These are phyloP conservation scores for Tachycineta bicolor DNA, from an alignment of 2,113 vertebrate species.

Conservation along the genomic window DNA sequence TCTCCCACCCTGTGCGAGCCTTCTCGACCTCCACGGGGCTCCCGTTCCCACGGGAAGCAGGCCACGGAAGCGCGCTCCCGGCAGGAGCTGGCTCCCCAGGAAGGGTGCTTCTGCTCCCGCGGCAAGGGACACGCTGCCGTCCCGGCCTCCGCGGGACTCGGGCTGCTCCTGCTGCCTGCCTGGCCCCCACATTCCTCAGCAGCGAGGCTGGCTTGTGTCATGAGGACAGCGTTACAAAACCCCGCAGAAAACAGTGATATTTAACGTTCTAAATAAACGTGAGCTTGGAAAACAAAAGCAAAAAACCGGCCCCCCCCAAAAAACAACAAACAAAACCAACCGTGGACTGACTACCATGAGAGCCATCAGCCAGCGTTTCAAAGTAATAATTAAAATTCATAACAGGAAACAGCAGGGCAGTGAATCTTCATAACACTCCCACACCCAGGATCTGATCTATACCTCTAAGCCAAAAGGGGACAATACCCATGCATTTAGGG, in stretches of 20 bases:
- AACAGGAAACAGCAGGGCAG: not conserved
- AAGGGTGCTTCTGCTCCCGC: not conserved
- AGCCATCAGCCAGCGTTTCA: not conserved
- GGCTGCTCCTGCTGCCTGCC: not conserved
- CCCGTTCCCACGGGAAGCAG: not conserved
- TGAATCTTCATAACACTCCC: not conserved
- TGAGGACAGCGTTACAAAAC: not conserved
- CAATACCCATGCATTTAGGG: accelerated
- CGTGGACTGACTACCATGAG: not conserved
- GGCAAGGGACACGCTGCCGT: accelerated
- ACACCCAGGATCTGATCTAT: not conserved
- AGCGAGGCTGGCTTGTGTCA: not conserved
- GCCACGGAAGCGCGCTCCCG: not conserved
- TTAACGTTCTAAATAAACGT: accelerated
- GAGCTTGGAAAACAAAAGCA: not conserved
- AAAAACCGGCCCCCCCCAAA: too few species aligned
- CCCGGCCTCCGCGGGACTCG: accelerated
- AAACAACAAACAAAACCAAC: not conserved
- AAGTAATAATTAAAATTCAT: not conserved
- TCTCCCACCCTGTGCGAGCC: not conserved
- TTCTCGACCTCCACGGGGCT: not conserved
- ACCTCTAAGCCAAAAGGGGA: not conserved
- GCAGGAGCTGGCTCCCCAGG: not conserved
- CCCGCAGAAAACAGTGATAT: accelerated
- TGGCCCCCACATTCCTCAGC: not conserved